phyloP scores from a whole-genome alignment of 2,113 vertebrate genomes.

The Trachemys scripta region DNA sequence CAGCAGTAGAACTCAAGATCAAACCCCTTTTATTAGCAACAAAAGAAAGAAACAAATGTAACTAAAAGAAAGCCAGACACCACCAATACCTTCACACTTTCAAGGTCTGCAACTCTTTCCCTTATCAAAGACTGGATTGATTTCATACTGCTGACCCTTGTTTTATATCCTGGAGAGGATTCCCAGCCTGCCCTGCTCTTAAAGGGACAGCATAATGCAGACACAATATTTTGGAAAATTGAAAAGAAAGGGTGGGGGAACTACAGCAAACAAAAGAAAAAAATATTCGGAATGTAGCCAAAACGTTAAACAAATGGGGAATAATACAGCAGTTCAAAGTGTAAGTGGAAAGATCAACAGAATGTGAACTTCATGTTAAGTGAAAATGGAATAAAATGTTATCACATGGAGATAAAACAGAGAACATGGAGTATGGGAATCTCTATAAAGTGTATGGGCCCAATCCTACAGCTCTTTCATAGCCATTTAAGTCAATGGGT shows the following conservation, averaged over 20 bases:
- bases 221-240: slow-evolving; percentile 13
- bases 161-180: neutral
- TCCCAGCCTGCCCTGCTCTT: neutral
- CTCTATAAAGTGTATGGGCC: fast-evolving
- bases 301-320: slow-evolving; percentile 49
- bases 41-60: neutral
- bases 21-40: neutral
- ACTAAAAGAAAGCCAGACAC: neutral
- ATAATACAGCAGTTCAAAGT: slow-evolving; percentile 37
- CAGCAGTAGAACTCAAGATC: neutral
- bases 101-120: neutral
- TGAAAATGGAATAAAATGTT: slow-evolving; percentile 25
- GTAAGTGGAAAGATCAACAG: slow-evolving; percentile 46
- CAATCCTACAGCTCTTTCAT: neutral
- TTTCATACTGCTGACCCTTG: neutral
- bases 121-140: neutral
- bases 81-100: neutral
- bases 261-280: slow-evolving; percentile 50
- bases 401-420: neutral
- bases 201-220: neutral
- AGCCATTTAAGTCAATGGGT: neutral
- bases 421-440: neutral
- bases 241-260: slow-evolving; percentile 8
- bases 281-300: slow-evolving; percentile 54
- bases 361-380: slow-evolving; percentile 56